Conservation (phyloP, 1,140 invertebrate genomes). For the Heterodera schachtii region DNA sequence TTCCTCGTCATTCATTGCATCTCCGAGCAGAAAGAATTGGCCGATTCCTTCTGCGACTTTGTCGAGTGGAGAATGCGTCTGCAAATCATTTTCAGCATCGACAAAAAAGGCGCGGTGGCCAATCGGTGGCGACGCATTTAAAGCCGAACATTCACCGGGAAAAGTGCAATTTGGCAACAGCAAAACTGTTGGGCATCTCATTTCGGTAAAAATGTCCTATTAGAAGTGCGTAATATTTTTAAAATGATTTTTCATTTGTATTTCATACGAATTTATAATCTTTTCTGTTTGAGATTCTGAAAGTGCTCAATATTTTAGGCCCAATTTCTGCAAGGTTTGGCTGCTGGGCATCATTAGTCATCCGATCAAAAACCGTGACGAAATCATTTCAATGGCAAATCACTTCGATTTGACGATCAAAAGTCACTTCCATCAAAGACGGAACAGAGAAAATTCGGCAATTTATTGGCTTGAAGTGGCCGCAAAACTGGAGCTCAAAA, state of each 20-base stretch:
- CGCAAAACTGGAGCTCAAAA: background rate
- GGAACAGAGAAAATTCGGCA: background rate
- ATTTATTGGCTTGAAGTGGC: background rate
- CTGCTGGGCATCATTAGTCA: background rate
- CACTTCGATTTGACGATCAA: background rate
- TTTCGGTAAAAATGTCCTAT: background rate
- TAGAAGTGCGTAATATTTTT: no score
- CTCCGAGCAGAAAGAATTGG: background rate
- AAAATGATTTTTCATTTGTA: no score
- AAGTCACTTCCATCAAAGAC: background rate
- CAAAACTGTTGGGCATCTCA: background rate
- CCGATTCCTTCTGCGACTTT: conserved; percentile 1
- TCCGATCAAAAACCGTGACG: background rate
- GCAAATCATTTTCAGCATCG: conserved; percentile 11
- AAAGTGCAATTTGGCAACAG: background rate
- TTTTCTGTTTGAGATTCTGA: no score
- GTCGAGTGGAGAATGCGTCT: conserved; percentile 15
- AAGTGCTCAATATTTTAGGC: background rate
- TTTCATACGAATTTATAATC: no score
- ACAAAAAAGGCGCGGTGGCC: background rate
- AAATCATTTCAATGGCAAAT: background rate
- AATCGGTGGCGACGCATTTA: background rate
- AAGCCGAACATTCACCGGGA: background rate
- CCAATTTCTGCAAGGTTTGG: background rate
- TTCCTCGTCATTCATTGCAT: conserved; percentile 11